Base-by-base conservation (phyloP, 2,113 vertebrate species). In the Phalacrocorax aristotelis region DNA sequence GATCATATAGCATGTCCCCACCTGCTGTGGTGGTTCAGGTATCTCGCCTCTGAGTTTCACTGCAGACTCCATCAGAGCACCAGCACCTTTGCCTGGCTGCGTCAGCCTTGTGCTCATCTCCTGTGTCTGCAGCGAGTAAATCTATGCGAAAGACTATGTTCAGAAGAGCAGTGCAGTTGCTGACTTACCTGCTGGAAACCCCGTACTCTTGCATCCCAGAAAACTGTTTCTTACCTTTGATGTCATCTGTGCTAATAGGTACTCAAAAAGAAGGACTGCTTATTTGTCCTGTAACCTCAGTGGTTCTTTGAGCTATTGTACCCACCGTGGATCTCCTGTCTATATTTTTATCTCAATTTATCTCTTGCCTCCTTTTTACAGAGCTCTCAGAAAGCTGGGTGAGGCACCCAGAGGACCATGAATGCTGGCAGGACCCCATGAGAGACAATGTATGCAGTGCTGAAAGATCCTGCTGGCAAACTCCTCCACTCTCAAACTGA, bases 371-470 rank as follows among this genome's bases (percentile, higher is more conserved):
- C 15, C 11, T 4, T 26, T 65, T 83, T 75, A 46, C 49, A 64
- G 65, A 83, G 44, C 51, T 44, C 71, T 83, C 40, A 61, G 14
- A 92, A 83, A 78, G 55, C 40, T 70, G 21, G 7, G 3, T 40
- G 29, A 60, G 36, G 32, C 17, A 74, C 29, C 6, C 42, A 64
- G 54, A 74, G 55, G 55, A 79, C 72, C 3, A 17, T 4, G 6
- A 79, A 66, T 11, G 27, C 15, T 40, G 60, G 20, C 65, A 65
- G 44, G 12, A 74, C 18, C 15, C 11, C 44, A 52, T 2, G 0
- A 54, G 42, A 42, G 13, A 23, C 0, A 0, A 69, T 20, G 6
- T 30, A 25, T 0, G 1, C 61, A 36, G 18, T 27, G 13, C 22
- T 49, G 38, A 44, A 62, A 82, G 30, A 65, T 13, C 55, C 49